Evolutionary conservation across 2,797 vertebrate species (phyloP), one percentile per base, ranked within the genome.

Genomic region (Artibeus jamaicensis): DNA sequence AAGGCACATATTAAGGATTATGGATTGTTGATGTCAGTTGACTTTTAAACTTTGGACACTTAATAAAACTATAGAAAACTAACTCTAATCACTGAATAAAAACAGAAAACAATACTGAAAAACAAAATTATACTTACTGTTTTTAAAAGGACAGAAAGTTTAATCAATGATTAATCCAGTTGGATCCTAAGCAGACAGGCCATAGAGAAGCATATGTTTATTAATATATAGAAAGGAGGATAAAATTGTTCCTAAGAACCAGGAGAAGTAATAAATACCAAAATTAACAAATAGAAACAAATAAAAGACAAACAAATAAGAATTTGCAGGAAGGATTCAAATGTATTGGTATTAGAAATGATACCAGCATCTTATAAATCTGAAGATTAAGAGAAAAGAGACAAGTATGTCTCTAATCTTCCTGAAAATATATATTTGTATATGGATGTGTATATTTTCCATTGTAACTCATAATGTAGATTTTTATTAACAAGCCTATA

Each of bases 381-480:
- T 34, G 62, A 50, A 57, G 68, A 59, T 9, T 79, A 78, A 24
- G 39, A 26, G 59, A 42, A 81, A 37, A 59, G 19, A 14, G 46
- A 8, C 34, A 86, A 70, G 0, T 34, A 16, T 68, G 1, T 50
- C 2, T 57, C 2, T 14, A 14, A 65, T 82, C 2, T 42, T 5
- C 22, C 95, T 16, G 29, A 86, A 89, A 55, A 59, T 44, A 19
- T 70, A 68, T 65, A 87, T 59, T 87, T 92, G 5, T 86, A 93
- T 34, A 48, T 86, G 10, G 2, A n/a, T 78, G 26, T 59, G 3
- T 71, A 89, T 18, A 82, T 73, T 93, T 88, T 86, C 29, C 34
- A 65, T 53, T 55, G 5, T 44, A 84, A 68, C 4, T 46, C 68
- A 42, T 68, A 2, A 4, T 57, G 16, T 74, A 11, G 1, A 26